phyloP scores from a whole-genome alignment of 2,888 invertebrate genomes.

The Anagyrus pseudococci region DNA sequence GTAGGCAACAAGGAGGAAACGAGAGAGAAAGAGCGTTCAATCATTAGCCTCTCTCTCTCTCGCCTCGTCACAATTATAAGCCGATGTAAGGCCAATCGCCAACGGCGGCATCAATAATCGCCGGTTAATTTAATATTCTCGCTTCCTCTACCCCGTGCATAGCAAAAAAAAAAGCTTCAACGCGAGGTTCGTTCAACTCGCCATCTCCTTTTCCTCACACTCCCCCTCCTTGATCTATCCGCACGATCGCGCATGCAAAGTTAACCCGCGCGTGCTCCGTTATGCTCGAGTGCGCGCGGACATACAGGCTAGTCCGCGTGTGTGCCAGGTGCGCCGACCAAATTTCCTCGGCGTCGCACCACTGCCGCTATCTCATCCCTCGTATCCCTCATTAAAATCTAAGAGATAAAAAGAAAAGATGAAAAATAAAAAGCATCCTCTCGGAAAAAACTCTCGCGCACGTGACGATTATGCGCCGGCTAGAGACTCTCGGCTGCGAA shows the following conservation, averaged over 20 bases:
- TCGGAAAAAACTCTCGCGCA: background rate
- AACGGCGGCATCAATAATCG: background rate
- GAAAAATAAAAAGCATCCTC: background rate
- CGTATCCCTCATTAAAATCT: no score
- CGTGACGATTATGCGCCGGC: no score
- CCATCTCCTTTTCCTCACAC: background rate
- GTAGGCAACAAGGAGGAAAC: no score
- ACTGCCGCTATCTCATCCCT: no score
- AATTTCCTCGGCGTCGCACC: background rate
- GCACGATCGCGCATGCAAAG: conserved; percentile 29
- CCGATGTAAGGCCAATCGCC: no score
- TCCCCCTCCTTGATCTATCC: background rate
- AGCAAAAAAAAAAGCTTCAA: background rate
- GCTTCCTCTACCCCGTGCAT: background rate
- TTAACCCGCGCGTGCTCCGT: conserved; percentile 25
- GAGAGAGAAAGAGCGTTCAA: no score
- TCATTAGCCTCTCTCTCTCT: no score
- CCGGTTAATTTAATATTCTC: background rate
- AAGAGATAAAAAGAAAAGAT: no score
- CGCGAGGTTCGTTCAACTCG: background rate
- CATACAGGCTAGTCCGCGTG: no score
- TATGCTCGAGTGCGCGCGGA: conserved; percentile 17
- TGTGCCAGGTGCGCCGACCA: no score
- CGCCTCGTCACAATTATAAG: no score
- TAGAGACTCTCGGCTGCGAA: background rate